Evolutionary conservation across 2,888 invertebrate genomes (phyloP).

Genomic region (Malachius bipustulatus): DNA sequence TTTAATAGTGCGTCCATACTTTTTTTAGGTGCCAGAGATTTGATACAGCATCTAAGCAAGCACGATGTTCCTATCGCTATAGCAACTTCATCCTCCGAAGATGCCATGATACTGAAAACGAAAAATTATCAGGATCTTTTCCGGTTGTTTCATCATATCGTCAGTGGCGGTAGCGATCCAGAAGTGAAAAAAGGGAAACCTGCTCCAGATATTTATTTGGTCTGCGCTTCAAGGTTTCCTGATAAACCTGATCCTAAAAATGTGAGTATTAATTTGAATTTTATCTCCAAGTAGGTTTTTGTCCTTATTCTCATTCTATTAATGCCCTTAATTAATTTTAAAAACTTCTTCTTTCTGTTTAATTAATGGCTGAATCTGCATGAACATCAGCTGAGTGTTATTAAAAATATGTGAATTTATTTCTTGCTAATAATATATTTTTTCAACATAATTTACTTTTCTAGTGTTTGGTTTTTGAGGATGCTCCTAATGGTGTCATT

Average conservation of each 20-base stretch:
- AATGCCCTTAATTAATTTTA: no score
- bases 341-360: no score
- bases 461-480: conserved; percentile 6
- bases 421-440: no score
- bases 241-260: conserved; percentile 38
- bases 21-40: conserved; percentile 41
- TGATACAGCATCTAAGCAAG: conserved; percentile 49
- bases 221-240: conserved; percentile 48
- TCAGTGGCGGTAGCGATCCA: conserved; percentile 52
- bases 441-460: no score
- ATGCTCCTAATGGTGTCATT: conserved; percentile 6
- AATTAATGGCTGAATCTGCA: no score
- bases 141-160: conserved; percentile 44
- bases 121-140: conserved; percentile 40
- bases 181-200: conserved; percentile 62
- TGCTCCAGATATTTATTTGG: conserved; percentile 54
- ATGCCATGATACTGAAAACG: conserved; percentile 45
- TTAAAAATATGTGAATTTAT: no score
- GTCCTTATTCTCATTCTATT: no score
- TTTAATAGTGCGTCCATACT: background rate
- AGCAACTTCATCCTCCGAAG: conserved; percentile 52
- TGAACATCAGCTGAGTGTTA: no score
- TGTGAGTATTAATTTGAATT: conserved; percentile 19
- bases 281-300: no score
- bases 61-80: conserved; percentile 54